phyloP scores from a whole-genome alignment of 2,888 invertebrate species.

The Tenthredo scrophulariae region DNA sequence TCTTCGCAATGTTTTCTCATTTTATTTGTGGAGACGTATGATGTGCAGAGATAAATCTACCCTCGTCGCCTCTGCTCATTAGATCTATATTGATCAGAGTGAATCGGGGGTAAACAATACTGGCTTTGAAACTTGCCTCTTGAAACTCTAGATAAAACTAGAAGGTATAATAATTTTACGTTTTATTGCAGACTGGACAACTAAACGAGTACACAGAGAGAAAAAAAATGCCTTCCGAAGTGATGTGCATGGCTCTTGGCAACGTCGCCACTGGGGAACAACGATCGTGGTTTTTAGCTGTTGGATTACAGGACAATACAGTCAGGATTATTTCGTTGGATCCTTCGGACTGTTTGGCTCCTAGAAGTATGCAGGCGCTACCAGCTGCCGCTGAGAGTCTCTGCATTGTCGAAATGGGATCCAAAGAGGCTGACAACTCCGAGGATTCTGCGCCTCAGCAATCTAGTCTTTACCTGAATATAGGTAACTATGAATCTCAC shows the following conservation, averaged over 20 bases:
- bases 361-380: constrained; percentile 97
- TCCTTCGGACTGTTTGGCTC: constrained; percentile 96
- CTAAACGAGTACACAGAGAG: constrained; percentile 99
- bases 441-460: constrained; percentile 82
- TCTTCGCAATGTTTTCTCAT: constrained; percentile 65
- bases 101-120: constrained; percentile 52
- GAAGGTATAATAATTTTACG: constrained; percentile 40
- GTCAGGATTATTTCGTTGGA: constrained; percentile 98
- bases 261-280: constrained; percentile 97
- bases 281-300: constrained; percentile 96
- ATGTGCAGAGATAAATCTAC: constrained; percentile 69
- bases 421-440: constrained; percentile 81
- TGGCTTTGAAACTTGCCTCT: background rate
- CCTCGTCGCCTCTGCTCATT: constrained; percentile 77
- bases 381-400: constrained; percentile 98
- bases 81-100: constrained; percentile 57
- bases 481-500: constrained; percentile 79
- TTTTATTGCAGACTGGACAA: constrained; percentile 91
- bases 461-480: constrained; percentile 94
- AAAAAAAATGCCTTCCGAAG: constrained; percentile 97
- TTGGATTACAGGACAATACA: constrained; percentile 97
- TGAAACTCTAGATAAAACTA: background rate
- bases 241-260: constrained; percentile 98
- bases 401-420: constrained; percentile 96
- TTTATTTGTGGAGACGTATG: constrained; percentile 71